Base-by-base conservation (phyloP, 2,888 invertebrate genomes). In the Argyresthia albistria region DNA sequence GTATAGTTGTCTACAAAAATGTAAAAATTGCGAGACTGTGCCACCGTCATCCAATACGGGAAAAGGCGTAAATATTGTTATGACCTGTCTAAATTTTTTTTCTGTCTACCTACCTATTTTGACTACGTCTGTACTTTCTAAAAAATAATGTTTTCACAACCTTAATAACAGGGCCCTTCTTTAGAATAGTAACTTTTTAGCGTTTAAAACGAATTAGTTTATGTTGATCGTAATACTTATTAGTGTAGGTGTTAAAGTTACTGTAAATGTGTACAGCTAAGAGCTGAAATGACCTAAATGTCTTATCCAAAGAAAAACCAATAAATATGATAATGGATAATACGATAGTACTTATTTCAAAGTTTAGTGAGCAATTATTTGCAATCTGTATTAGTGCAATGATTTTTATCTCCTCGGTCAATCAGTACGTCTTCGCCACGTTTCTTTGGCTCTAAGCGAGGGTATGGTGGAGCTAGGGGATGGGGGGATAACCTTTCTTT, bases 261-360 rank as follows among this genome's bases (percentile, higher is more conserved):
- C 25, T 25, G 25, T 25, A 25, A 25, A 25, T 25, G 70, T 74
- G 69, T 70, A 68, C 75, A 70, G 83, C 82, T 82, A 56, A 65
- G 69, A 83, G 82, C 82, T 82, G 80, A 64, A 58, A 55, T n/a
- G 25, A 46, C 11, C n/a, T 8, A 37, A 48, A 9, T 48, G 48
- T 15, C 37, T 14, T 37, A 48, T 15, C 36, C 48, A 48, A 37
- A 48, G 37, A 48, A 9, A 37, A 48, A 48, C 25, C 48, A 48
- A 25, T 48, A 48, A 48, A 48, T 3, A 48, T 48, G 1, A 39
- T 4, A 39, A 8, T 11, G 9, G n/a, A 39, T 39, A 3, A 39
- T 39, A 39, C 3, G n/a, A 3, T n/a, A 39, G 4, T 9, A 36
- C 10, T 39, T 39, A 39, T 11, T 39, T 39, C 39, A 39, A n/a